Percentiles rank a stretch among this genome's conserved stretches.
Evolutionary conservation across 2,113 vertebrate species (phyloP).

Genomic region (Capreolus pygargus): DNA sequence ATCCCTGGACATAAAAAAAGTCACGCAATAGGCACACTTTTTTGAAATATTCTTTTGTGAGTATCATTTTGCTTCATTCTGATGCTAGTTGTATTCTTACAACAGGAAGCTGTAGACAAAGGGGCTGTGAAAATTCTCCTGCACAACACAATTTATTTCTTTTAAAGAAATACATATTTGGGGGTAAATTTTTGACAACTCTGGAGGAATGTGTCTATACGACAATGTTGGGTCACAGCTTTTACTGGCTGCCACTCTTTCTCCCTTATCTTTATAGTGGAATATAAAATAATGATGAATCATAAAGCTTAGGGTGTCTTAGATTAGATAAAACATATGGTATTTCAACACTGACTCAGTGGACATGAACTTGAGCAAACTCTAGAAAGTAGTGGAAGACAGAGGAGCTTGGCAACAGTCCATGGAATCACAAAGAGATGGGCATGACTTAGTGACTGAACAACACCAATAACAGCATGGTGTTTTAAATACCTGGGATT

Average conservation of each 20-base stretch:
- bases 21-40: not conserved
- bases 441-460: not conserved
- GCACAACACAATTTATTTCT: not conserved
- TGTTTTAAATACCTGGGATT: not conserved
- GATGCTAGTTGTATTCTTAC: not conserved
- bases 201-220: not conserved
- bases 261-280: not conserved
- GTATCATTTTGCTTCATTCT: not conserved
- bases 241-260: not conserved
- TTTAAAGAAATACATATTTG: not conserved
- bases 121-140: not conserved
- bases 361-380: not conserved
- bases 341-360: not conserved
- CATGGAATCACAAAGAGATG: not conserved
- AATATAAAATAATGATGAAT: not conserved
- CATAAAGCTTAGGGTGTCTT: not conserved
- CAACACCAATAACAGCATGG: not conserved
- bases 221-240: not conserved
- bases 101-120: no score
- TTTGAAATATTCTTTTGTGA: not conserved
- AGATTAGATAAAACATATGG: not conserved
- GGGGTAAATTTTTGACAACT: not conserved
- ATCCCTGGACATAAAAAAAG: not conserved
- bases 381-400: not conserved
- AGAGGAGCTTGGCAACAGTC: not conserved